Conservation (phyloP, 2,797 vertebrate genomes). For the Avahi laniger region DNA sequence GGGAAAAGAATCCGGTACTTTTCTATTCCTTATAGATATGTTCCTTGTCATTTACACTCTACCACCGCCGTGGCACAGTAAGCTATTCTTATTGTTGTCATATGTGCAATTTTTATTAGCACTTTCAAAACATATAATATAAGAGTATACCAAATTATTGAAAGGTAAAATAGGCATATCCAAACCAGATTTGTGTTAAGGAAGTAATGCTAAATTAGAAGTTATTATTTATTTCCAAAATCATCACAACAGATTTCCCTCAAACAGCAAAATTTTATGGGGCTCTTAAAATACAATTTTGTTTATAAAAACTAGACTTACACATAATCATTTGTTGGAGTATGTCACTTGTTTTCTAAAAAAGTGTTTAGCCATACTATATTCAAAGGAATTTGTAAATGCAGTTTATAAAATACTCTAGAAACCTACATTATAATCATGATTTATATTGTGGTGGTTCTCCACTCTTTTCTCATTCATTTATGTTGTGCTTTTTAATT, state of each 20-base stretch:
- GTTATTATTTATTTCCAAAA: not conserved
- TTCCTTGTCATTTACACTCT: not conserved
- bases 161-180: not conserved
- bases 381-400: not conserved
- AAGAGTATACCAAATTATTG: not conserved
- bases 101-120: not conserved
- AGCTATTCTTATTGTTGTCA: not conserved
- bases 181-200: not conserved
- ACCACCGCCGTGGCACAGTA: not conserved
- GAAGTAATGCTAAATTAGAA: not conserved
- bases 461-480: not conserved
- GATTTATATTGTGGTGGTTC: not conserved
- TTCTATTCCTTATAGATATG: not conserved
- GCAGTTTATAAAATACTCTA: not conserved
- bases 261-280: not conserved
- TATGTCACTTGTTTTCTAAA: not conserved
- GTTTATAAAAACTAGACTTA: not conserved
- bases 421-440: not conserved
- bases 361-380: not conserved
- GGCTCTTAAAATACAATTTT: not conserved
- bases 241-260: not conserved
- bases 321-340: not conserved
- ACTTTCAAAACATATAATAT: not conserved
- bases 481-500: not conserved
- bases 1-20: not conserved